Evolutionary conservation across 2,113 vertebrate genomes (phyloP), one percentile per base, ranked within the genome.

Genomic region (Oncorhynchus tshawytscha): DNA sequence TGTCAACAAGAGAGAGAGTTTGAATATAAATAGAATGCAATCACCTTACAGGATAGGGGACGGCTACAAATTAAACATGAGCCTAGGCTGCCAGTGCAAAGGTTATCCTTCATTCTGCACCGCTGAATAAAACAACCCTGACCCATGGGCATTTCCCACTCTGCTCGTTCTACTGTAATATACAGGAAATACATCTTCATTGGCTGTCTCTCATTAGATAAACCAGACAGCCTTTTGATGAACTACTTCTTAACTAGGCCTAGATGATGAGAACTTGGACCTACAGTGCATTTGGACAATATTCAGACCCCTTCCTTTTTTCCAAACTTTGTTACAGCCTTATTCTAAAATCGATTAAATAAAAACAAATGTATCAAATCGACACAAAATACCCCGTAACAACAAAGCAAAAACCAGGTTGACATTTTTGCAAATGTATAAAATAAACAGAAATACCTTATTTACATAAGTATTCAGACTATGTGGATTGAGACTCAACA

Each of bases 41-140:
- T 86, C 81, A 87, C 71, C 75, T 82, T 80, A 77, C 80, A 84
- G 31, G 54, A 51, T 15, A 54, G 51, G 16, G 82, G 77, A 78
- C 77, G 80, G 79, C 73, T 76, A 84, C 75, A 88, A 87, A 87
- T 88, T 78, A 80, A 86, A 81, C 67, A 83, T 70, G 70, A 77
- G 75, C 79, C 73, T 31, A 82, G 54, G 68, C 68, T 74, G 76
- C 54, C 71, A 67, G 65, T 78, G 72, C 67, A 86, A 85, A 86
- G 82, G 79, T 87, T 80, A 86, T 79, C 73, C 59, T 54, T 87
- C 77, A 86, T 78, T 83, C 68, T 72, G 20, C 75, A 70, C 25
- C 34, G 70, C 62, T 79, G 78, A 83, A 83, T 80, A 76, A 86
- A 75, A 78, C 15, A 27, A 20, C 31, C 59, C 73, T 29, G 13